These are phyloP conservation scores for Tetragonula carbonaria DNA, from an alignment of 2,888 invertebrate genomes.

Conservation along the genomic window DNA sequence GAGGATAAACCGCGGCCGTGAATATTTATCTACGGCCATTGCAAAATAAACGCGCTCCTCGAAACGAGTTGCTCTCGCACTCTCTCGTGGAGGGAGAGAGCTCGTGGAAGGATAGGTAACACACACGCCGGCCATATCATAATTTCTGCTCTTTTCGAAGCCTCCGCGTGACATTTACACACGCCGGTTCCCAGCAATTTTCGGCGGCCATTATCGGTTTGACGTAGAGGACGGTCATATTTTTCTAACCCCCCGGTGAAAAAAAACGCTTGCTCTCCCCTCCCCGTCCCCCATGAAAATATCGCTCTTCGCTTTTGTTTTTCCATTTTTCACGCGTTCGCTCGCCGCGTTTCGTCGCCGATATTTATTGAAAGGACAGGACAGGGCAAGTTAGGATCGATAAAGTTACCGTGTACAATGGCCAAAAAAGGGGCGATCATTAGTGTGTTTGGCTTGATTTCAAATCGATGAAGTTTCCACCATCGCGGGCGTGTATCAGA, in stretches of 20 bases:
- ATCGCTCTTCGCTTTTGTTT: neutral
- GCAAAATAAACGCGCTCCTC: constrained; percentile 67
- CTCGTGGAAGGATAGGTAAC: no score
- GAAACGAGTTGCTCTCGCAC: constrained; percentile 14
- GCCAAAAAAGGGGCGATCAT: neutral
- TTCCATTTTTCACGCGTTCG: neutral
- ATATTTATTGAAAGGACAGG: neutral
- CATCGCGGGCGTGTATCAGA: neutral
- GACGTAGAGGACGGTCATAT: neutral
- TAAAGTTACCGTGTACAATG: neutral
- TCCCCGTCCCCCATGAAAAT: neutral
- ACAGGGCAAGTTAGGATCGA: neutral
- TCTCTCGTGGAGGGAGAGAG: neutral
- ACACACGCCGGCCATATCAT: constrained; percentile 21
- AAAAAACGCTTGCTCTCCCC: neutral
- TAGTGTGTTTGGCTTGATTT: neutral
- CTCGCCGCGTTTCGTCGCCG: neutral
- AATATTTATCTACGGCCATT: constrained; percentile 73
- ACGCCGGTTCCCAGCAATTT: constrained; percentile 22
- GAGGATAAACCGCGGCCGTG: constrained; percentile 35
- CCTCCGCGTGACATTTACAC: constrained; percentile 1
- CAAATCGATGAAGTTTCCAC: constrained; percentile 23
- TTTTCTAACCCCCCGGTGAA: constrained; percentile 3
- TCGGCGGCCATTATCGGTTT: constrained; percentile 7
- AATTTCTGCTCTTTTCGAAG: constrained; percentile 34